Base-by-base conservation (phyloP, 2,113 vertebrate genomes). In the Deroptyus accipitrinus region DNA sequence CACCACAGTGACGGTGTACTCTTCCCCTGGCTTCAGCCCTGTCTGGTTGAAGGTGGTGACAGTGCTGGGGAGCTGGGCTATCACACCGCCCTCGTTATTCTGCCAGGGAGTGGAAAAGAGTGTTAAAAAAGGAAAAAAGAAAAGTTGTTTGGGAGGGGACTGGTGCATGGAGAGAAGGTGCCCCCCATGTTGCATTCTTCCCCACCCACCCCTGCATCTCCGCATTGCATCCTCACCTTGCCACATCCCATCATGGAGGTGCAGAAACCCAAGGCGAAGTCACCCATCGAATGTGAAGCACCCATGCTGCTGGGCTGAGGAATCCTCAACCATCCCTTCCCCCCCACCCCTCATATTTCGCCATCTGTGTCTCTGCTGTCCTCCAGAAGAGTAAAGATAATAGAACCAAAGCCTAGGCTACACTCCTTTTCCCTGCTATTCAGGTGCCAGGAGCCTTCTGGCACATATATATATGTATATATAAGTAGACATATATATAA, bases 61-160 rank as follows among this genome's bases (percentile, higher is more conserved):
- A 1, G 98, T 99, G 88, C 99, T 99, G 91, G 99, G 99, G 37
- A 99, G 98, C 97, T 99, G 99, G 22, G 99, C 99, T 0, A 99
- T 99, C 97, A 99, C 98, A 6, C 99, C 99, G 15, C 99, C 99
- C 93, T 99, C 99, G 4, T 99, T 99, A 86, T 99, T 99, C 99
- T 99, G 94, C 46, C 63, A 11, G 30, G 49, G 49, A 88, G 48
- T 1, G 4, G 48, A 93, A 88, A 90, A 2, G 44, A 79, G 30
- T 7, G 8, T 94, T 87, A 90, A 68, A 52, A 37, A 44, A 41
- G 9, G 3, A 3, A 37, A 7, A 4, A 8, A 57, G 54, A 4
- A 41, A 51, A 14, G 22, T 30, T 59, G 24, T 3, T 66, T 24
- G 6, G 10, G 4, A 10, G 16, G 25, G 7, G 13, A 39, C 11